phyloP scores from a whole-genome alignment of 2,888 invertebrate species.

The Mesoligia furuncula region DNA sequence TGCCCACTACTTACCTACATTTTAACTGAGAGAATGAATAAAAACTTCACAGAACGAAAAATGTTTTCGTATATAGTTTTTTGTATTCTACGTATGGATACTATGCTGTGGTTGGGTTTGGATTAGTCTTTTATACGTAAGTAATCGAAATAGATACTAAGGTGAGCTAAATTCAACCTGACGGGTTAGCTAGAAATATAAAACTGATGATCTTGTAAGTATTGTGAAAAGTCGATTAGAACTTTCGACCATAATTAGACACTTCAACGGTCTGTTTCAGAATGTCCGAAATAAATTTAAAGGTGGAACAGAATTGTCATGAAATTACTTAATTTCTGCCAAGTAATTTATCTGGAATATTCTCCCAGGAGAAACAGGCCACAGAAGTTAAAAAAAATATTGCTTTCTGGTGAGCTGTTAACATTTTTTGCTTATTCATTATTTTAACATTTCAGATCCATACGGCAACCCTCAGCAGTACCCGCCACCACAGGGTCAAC shows the following conservation, averaged over 20 bases:
- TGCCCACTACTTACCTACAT: not conserved
- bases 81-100: not conserved
- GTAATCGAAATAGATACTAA: not conserved
- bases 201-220: not conserved
- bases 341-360: not conserved
- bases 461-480: conserved; percentile 79
- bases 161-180: not conserved
- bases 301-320: not conserved
- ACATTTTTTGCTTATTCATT: not conserved
- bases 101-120: not conserved
- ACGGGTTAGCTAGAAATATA: not conserved
- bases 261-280: not conserved
- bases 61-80: not conserved
- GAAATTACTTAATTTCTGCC: not conserved
- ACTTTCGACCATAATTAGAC: not conserved
- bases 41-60: conserved; percentile 1
- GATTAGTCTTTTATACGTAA: not conserved
- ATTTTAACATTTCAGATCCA: conserved; percentile 76
- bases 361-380: no score
- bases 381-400: not conserved
- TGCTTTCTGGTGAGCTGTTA: not conserved
- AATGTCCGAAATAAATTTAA: not conserved
- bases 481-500: conserved; percentile 78
- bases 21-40: not conserved
- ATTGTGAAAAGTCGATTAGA: not conserved